Evolutionary conservation across 1,140 invertebrate species (phyloP).

Genomic region (Cheumatopsyche charites): DNA sequence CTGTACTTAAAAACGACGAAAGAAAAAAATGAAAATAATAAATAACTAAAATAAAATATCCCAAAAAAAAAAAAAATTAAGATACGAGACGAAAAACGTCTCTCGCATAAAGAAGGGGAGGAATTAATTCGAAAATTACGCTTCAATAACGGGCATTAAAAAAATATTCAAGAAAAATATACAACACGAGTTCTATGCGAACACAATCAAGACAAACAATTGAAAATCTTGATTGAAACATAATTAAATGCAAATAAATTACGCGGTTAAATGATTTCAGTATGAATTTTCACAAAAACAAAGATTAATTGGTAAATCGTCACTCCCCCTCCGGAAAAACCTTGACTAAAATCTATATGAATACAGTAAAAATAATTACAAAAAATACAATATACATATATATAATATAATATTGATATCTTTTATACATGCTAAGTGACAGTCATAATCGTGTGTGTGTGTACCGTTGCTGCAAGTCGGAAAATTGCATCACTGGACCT

Average conservation of each 20-base stretch:
- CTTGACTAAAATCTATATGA: slow-evolving; percentile 16
- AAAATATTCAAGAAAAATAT: slow-evolving; percentile 7
- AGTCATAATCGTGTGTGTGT: slow-evolving; percentile 19
- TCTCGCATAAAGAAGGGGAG: background rate
- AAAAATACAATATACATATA: slow-evolving; percentile 8
- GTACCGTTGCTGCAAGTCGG: slow-evolving; percentile 19
- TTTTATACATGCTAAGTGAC: slow-evolving; percentile 19
- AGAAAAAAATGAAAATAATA: slow-evolving; percentile 37
- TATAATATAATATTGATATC: no score
- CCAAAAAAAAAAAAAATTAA: slow-evolving; percentile 2
- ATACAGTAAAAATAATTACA: slow-evolving; percentile 18
- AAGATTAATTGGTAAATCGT: slow-evolving; percentile 1
- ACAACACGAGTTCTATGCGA: background rate
- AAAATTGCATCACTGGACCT: slow-evolving; percentile 27
- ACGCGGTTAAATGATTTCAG: background rate
- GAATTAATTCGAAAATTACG: slow-evolving; percentile 3
- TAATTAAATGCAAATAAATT: slow-evolving; percentile 23
- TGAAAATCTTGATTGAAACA: background rate
- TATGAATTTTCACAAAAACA: background rate
- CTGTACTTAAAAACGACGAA: slow-evolving; percentile 33
- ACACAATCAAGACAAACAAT: background rate
- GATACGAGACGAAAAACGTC: background rate
- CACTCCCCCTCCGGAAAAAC: slow-evolving; percentile 19
- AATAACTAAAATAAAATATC: slow-evolving; percentile 39
- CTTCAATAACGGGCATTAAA: slow-evolving; percentile 16